phyloP scores from a whole-genome alignment of 2,888 invertebrate species.

The Sinodicranocentrus sp. region DNA sequence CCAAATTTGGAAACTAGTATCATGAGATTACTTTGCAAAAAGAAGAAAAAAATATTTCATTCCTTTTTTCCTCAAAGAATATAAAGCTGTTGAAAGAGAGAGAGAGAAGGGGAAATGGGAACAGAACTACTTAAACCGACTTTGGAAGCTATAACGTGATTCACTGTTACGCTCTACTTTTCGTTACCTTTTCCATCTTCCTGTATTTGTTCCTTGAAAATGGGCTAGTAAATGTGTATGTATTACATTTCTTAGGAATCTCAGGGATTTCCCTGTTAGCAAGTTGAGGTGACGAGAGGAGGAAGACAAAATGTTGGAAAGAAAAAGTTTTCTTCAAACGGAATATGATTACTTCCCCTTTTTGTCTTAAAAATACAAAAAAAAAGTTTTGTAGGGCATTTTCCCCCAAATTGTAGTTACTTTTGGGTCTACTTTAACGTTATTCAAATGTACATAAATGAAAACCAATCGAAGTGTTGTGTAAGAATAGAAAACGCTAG shows the following conservation, averaged over 20 bases:
- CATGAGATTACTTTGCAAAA: background rate
- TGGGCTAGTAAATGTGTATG: no score
- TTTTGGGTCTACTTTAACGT: no score
- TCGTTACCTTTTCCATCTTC: no score
- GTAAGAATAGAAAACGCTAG: no score
- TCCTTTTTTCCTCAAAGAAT: conserved; percentile 1
- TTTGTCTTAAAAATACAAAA: background rate
- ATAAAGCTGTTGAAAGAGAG: no score
- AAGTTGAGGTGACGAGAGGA: no score
- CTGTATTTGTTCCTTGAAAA: conserved; percentile 9
- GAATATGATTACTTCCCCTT: background rate
- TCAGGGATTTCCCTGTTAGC: no score
- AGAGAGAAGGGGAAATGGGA: no score
- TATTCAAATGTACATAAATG: background rate
- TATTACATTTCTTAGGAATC: no score
- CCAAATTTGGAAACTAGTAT: conserved; percentile 4
- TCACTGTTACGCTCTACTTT: conserved; percentile 9
- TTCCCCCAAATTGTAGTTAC: background rate
- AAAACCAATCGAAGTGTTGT: no score
- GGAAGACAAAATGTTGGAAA: background rate
- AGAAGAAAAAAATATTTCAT: conserved; percentile 11
- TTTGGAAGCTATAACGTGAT: background rate
- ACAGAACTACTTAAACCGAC: no score
- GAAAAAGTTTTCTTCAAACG: background rate
- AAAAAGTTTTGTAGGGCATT: background rate